A percentile compares a stretch with the other conserved stretches of the same genome.
phyloP scores from a whole-genome alignment of 2,113 vertebrate genomes.

The Cyanoramphus novaezelandiae region DNA sequence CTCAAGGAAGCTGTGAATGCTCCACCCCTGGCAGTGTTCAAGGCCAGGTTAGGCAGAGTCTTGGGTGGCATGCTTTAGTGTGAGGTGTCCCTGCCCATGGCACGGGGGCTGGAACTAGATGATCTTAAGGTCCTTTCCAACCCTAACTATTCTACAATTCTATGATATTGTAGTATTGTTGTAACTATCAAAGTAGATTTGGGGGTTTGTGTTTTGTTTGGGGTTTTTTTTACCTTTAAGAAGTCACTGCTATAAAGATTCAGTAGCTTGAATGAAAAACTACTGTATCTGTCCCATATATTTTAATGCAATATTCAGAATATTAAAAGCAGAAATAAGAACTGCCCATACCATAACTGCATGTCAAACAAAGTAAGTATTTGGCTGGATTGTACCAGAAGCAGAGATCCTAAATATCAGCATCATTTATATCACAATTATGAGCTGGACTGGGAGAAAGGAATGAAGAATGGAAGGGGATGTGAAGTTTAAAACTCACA shows the following conservation, averaged over 20 bases:
- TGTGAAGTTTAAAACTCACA: not conserved
- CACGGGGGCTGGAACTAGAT: not conserved
- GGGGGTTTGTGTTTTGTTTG: not conserved
- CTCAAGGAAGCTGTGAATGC: not conserved
- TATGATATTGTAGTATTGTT: not conserved
- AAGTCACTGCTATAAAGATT: not conserved
- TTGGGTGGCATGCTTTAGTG: not conserved
- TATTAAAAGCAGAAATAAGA: not conserved
- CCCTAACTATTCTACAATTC: not conserved
- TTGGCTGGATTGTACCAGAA: conserved; percentile 39
- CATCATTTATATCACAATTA: not conserved
- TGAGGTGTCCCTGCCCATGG: not conserved
- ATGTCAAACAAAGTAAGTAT: not conserved
- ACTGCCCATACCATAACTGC: not conserved
- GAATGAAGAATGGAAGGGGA: not conserved
- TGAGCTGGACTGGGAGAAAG: not conserved
- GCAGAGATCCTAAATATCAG: not conserved
- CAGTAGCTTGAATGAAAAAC: conserved; percentile 24
- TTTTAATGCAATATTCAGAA: not conserved
- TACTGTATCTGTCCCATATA: not conserved
- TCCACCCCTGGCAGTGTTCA: not conserved
- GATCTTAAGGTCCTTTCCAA: not conserved
- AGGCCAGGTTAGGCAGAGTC: not conserved
- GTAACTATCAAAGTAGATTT: not conserved
- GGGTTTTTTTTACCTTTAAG: not conserved